These are phyloP conservation scores for Druon quercuslanigerum DNA, from an alignment of 1,140 invertebrate species.

Conservation along the genomic window DNA sequence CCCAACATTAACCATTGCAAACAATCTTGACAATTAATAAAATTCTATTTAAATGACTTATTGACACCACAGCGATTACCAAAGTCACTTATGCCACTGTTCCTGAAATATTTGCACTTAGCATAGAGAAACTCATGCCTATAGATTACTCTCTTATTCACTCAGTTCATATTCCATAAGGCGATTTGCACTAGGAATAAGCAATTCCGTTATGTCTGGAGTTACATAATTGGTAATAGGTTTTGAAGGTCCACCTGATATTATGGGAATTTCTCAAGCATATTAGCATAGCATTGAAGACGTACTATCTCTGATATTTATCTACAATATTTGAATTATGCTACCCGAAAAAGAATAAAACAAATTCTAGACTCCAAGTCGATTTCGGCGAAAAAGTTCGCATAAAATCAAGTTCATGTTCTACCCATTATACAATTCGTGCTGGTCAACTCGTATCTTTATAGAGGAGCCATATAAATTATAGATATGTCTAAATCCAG, in stretches of 20 bases:
- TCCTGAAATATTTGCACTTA: constrained; percentile 26
- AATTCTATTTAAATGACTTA: constrained; percentile 2
- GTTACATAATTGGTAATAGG: constrained; percentile 47
- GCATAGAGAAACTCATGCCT: constrained; percentile 7
- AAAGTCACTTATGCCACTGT: constrained; percentile 30
- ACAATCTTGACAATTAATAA: neutral
- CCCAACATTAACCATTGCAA: neutral
- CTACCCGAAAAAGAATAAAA: neutral
- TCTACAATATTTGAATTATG: neutral
- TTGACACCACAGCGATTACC: constrained; percentile 9
- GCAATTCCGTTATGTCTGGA: constrained; percentile 40
- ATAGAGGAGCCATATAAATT: neutral
- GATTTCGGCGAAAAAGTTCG: no score
- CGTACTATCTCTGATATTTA: constrained; percentile 8
- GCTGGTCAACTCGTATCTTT: neutral
- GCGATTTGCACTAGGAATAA: constrained; percentile 49
- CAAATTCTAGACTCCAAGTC: neutral
- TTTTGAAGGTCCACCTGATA: constrained; percentile 37
- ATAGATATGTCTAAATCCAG: neutral
- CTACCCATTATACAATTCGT: neutral
- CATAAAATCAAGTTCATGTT: neutral
- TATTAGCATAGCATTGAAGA: constrained; percentile 5
- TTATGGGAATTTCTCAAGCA: constrained; percentile 21
- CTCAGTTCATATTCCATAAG: constrained; percentile 32
- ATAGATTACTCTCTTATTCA: neutral